These are phyloP conservation scores for Anguilla anguilla DNA, from an alignment of 2,797 vertebrate genomes.

Conservation along the genomic window DNA sequence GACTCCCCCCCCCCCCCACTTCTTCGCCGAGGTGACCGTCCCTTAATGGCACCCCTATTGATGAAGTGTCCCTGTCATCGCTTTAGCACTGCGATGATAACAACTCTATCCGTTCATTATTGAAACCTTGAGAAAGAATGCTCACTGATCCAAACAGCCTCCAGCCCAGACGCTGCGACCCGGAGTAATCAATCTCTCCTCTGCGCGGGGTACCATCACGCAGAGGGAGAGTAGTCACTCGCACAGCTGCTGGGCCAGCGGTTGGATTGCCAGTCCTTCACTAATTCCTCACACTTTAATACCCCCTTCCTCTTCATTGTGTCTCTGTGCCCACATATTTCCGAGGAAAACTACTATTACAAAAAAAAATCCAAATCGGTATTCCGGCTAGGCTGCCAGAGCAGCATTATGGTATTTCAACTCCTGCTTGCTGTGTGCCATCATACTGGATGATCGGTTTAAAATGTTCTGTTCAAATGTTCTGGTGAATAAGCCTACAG, in stretches of 20 bases:
- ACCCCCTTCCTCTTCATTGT: background rate
- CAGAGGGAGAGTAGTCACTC: background rate
- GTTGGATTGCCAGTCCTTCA: background rate
- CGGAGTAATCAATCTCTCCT: constrained; percentile 56
- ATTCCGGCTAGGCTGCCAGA: background rate
- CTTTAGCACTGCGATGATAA: constrained; percentile 62
- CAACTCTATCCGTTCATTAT: constrained; percentile 64
- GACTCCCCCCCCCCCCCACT: background rate
- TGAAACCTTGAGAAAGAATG: constrained; percentile 59
- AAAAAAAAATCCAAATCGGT: background rate
- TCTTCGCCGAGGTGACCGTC: constrained; percentile 32
- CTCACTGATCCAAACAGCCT: constrained; percentile 59
- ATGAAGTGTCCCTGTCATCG: constrained; percentile 54
- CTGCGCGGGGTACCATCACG: background rate
- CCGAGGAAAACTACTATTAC: background rate
- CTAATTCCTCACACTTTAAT: background rate
- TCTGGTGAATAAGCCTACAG: background rate
- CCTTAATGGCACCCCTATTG: constrained; percentile 49
- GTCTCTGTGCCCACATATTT: background rate
- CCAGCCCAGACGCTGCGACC: constrained; percentile 49
- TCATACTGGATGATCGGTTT: background rate
- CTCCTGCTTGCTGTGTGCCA: background rate
- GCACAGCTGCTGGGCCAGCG: background rate
- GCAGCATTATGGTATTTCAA: background rate
- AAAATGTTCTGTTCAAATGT: background rate